Conservation (phyloP, 2,797 vertebrate genomes). For the Lepilemur septentrionalis region DNA sequence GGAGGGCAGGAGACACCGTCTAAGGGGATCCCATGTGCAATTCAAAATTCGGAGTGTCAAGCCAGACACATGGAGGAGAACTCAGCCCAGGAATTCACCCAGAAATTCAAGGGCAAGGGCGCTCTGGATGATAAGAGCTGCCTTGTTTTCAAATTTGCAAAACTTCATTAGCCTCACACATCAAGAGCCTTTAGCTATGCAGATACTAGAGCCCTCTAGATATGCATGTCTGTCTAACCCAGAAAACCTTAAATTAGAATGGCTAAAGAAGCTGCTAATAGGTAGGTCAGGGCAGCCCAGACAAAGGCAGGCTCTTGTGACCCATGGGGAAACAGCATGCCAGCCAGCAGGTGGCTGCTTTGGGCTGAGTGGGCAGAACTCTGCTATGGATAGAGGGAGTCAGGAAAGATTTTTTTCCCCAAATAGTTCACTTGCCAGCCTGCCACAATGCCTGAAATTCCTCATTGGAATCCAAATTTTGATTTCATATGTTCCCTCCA, state of each 20-base stretch:
- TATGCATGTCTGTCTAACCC: background rate
- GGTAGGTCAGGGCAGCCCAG: background rate
- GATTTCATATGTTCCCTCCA: background rate
- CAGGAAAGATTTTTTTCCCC: background rate
- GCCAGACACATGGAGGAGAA: background rate
- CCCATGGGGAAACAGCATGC: fast-evolving
- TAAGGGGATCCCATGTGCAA: background rate
- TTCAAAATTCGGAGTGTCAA: background rate
- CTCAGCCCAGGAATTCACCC: background rate
- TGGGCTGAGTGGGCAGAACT: background rate
- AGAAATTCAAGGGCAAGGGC: background rate
- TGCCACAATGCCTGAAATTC: background rate
- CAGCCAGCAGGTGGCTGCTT: background rate
- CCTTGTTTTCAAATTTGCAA: background rate
- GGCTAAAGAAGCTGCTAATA: background rate
- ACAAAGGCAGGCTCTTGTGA: too few relatives aligned
- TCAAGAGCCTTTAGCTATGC: background rate
- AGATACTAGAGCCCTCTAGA: background rate
- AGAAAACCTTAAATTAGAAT: background rate
- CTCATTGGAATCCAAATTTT: background rate
- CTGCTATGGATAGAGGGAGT: background rate
- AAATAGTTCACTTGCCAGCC: background rate
- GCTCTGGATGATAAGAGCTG: background rate
- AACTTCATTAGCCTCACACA: background rate
- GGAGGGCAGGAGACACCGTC: background rate